A percentile compares a stretch with the other conserved stretches of the same genome.
These are phyloP conservation scores for Cyclargus thomasi DNA, from an alignment of 1,140 invertebrate genomes.

Conservation along the genomic window DNA sequence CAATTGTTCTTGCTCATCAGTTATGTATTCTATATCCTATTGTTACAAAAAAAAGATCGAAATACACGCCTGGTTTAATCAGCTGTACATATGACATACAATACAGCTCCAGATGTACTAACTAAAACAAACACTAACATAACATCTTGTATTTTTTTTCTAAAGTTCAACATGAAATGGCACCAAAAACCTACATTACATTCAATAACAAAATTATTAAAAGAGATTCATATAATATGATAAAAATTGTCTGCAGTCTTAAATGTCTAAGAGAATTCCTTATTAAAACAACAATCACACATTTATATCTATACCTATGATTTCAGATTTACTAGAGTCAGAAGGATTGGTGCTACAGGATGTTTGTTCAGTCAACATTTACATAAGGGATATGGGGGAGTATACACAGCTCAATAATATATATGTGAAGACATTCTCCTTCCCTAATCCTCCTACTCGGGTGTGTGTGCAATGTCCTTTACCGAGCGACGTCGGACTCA, in stretches of 20 bases:
- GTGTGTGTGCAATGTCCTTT: slow-evolving; percentile 91
- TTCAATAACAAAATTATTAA: too few relatives aligned
- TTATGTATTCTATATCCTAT: neutral
- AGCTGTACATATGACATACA: neutral
- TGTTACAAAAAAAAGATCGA: neutral
- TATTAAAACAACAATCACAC: too few relatives aligned
- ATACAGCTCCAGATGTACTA: too few relatives aligned
- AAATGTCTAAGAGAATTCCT: too few relatives aligned
- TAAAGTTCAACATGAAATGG: too few relatives aligned
- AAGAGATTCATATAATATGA: too few relatives aligned
- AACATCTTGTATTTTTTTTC: too few relatives aligned
- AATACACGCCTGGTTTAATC: neutral
- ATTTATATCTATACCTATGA: neutral
- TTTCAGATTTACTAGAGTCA: slow-evolving; percentile 75
- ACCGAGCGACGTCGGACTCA: slow-evolving; percentile 81
- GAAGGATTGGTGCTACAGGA: slow-evolving; percentile 79
- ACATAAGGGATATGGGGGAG: slow-evolving; percentile 86
- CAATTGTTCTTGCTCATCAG: neutral
- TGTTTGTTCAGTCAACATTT: slow-evolving; percentile 87
- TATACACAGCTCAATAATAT: slow-evolving; percentile 86
- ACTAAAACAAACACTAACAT: too few relatives aligned
- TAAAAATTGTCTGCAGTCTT: too few relatives aligned
- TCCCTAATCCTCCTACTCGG: slow-evolving; percentile 89
- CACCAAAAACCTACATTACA: too few relatives aligned
- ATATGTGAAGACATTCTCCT: slow-evolving; percentile 84